Percentiles rank a stretch among this genome's conserved stretches.
Conservation (phyloP, 2,113 vertebrate species). For the Galemys pyrenaicus region DNA sequence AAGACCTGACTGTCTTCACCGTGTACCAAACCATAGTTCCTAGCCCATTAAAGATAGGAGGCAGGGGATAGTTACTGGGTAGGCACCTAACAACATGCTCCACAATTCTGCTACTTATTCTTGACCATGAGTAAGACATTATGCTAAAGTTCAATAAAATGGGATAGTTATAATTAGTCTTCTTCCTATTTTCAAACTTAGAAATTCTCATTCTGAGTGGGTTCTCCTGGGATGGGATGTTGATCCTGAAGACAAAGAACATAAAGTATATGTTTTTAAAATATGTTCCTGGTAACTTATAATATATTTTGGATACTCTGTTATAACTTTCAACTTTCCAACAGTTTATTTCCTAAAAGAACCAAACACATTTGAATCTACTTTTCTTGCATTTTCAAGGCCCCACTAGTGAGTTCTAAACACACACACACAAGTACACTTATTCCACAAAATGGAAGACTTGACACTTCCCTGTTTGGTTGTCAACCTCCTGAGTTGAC, state of each 20-base stretch:
- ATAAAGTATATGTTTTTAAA: not conserved
- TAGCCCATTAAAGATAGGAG: no score
- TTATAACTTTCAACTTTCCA: conserved; percentile 11
- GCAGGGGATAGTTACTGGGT: not conserved
- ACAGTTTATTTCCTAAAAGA: conserved; percentile 33
- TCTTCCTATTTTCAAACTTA: not conserved
- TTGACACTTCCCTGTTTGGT: not conserved
- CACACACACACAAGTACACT: not conserved
- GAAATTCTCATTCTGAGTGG: not conserved
- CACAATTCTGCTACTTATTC: not conserved
- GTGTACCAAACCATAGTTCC: not conserved
- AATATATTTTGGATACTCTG: not conserved
- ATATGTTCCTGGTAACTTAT: not conserved
- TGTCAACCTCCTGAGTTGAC: not conserved
- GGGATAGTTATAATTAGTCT: not conserved
- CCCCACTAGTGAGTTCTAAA: not conserved
- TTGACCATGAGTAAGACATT: not conserved
- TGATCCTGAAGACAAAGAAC: not conserved
- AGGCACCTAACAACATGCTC: not conserved
- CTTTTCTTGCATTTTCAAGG: conserved; percentile 28
- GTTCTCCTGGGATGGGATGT: not conserved
- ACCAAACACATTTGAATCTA: not conserved
- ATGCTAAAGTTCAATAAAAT: not conserved
- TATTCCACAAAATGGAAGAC: not conserved
- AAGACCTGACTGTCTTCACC: not conserved